These are phyloP conservation scores for Turdus rufiventris DNA, from an alignment of 2,113 vertebrate species.

Conservation along the genomic window DNA sequence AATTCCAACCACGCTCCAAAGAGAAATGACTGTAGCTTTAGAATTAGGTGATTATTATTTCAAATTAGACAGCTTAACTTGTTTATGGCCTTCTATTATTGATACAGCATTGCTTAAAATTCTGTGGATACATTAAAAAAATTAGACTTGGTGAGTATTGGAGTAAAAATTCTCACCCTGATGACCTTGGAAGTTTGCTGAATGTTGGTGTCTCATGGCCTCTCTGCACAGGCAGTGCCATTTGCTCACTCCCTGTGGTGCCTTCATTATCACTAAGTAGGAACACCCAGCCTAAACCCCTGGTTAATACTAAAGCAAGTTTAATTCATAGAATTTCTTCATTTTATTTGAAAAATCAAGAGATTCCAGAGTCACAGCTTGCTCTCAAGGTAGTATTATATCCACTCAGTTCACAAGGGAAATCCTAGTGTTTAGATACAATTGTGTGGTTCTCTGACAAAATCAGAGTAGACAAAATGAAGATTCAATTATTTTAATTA, in stretches of 20 bases:
- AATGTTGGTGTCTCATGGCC: neutral
- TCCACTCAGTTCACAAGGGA: neutral
- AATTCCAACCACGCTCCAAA: neutral
- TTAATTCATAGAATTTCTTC: neutral
- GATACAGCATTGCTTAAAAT: neutral
- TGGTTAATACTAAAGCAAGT: neutral
- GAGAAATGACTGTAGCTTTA: neutral
- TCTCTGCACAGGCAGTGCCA: neutral
- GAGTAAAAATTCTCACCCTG: neutral
- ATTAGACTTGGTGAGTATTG: neutral
- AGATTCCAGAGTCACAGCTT: neutral
- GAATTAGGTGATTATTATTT: neutral
- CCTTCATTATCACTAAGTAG: neutral
- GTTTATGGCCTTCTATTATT: neutral
- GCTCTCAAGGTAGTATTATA: neutral
- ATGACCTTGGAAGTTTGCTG: neutral
- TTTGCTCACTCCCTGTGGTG: neutral
- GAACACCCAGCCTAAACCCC: neutral
- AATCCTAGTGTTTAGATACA: neutral
- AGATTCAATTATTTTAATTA: neutral
- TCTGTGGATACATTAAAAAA: neutral
- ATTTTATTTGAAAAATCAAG: neutral
- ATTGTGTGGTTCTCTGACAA: neutral
- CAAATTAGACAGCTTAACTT: neutral
- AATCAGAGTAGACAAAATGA: neutral